A percentile compares a stretch with the other conserved stretches of the same genome.
Conservation (phyloP, 2,113 vertebrate genomes). For the Piliocolobus tephrosceles region DNA sequence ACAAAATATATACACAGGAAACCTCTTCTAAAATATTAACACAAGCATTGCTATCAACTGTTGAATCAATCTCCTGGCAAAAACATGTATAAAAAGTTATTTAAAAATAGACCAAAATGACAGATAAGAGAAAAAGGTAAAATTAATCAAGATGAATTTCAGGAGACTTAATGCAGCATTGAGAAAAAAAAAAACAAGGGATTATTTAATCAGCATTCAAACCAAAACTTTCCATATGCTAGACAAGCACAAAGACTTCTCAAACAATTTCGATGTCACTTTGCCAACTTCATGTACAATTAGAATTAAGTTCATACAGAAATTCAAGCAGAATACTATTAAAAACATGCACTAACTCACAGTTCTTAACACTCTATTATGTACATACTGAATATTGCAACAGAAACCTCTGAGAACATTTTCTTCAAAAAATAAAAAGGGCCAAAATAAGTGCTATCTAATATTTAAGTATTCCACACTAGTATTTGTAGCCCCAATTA, state of each 20-base stretch:
- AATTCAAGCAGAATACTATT: conserved; percentile 56
- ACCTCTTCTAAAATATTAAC: conserved; percentile 46
- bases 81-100: conserved; percentile 63
- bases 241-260: conserved; percentile 34
- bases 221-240: conserved; percentile 43
- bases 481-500: conserved; percentile 82
- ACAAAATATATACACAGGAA: conserved; percentile 40
- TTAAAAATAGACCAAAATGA: conserved; percentile 63
- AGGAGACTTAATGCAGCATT: conserved; percentile 61
- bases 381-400: conserved; percentile 48
- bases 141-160: conserved; percentile 74
- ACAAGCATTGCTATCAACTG: conserved; percentile 63
- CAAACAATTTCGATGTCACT: background rate
- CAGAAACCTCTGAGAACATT: conserved; percentile 55
- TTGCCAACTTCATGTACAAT: conserved; percentile 49
- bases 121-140: conserved; percentile 66
- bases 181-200: conserved; percentile 62
- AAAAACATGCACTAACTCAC: conserved; percentile 61
- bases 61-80: conserved; percentile 71
- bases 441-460: conserved; percentile 62
- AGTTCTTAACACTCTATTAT: conserved; percentile 57
- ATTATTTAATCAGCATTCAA: conserved; percentile 63
- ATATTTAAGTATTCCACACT: conserved; percentile 73
- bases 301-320: conserved; percentile 23
- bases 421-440: conserved; percentile 63